Percentiles rank a stretch among this genome's conserved stretches.
Evolutionary conservation across 2,797 vertebrate species (phyloP).

Genomic region (Myotis vivesi): DNA sequence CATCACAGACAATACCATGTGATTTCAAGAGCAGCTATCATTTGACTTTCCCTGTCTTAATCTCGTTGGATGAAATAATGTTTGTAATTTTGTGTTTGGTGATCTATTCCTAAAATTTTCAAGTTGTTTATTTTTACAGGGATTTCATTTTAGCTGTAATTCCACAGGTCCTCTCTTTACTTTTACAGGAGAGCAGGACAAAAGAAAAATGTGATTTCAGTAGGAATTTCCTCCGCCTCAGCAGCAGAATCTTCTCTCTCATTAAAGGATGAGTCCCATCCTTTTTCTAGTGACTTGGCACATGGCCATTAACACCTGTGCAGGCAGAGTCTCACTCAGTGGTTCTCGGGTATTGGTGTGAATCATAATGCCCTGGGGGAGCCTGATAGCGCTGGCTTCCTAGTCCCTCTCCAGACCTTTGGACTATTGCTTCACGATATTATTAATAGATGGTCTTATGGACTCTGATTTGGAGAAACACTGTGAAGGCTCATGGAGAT

Average conservation of each 20-base stretch:
- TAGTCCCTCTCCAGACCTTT: neutral
- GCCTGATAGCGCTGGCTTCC: neutral
- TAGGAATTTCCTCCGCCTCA: neutral
- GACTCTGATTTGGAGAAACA: neutral
- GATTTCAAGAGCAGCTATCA: constrained; percentile 62
- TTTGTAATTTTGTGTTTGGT: constrained; percentile 26
- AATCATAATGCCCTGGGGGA: neutral
- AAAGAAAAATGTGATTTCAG: neutral
- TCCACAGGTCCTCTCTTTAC: neutral
- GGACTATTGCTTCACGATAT: neutral
- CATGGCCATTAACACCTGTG: neutral
- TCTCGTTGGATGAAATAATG: constrained; percentile 55
- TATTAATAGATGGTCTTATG: neutral
- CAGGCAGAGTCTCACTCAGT: neutral
- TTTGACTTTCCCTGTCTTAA: constrained; percentile 39
- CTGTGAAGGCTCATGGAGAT: neutral
- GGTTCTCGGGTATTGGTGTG: neutral
- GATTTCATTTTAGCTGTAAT: constrained; percentile 26
- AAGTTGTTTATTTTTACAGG: neutral
- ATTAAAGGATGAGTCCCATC: neutral
- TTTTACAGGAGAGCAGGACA: neutral
- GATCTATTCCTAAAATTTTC: neutral
- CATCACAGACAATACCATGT: constrained; percentile 52
- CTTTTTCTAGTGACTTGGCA: neutral
- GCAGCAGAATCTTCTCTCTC: neutral